These are phyloP conservation scores for Erinaceus europaeus DNA, from an alignment of 2,113 vertebrate species.

Conservation along the genomic window DNA sequence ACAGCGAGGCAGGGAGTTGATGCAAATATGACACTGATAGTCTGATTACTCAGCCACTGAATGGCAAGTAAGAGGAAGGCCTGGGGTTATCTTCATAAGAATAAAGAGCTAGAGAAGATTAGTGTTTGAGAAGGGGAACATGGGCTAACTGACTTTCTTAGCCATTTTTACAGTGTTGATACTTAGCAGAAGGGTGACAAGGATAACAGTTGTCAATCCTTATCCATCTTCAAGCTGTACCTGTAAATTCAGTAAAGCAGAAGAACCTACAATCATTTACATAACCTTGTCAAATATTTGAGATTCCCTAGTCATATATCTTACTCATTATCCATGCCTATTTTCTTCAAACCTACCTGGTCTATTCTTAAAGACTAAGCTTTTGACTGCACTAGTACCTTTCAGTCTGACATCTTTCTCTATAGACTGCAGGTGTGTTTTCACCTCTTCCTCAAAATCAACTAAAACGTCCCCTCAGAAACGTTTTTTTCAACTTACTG, in stretches of 20 bases:
- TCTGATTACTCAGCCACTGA: neutral
- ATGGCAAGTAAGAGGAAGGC: conserved; percentile 42
- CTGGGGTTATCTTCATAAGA: conserved; percentile 53
- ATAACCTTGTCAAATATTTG: neutral
- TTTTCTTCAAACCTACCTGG: neutral
- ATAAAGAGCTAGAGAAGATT: conserved; percentile 42
- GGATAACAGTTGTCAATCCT: neutral
- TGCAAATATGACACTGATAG: neutral
- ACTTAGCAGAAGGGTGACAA: neutral
- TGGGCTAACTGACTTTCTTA: conserved; percentile 57
- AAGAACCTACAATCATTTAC: neutral
- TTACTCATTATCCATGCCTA: neutral
- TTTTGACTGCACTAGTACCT: neutral
- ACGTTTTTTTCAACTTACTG: neutral
- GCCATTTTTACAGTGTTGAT: neutral
- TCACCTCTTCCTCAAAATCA: too few relatives aligned
- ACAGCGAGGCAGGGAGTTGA: neutral
- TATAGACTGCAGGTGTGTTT: too few relatives aligned
- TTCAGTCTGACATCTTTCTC: neutral
- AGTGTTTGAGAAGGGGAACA: conserved; percentile 3
- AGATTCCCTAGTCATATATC: neutral
- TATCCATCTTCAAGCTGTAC: neutral
- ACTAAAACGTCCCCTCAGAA: neutral
- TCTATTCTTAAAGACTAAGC: neutral
- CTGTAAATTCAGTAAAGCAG: neutral